Evolutionary conservation across 2,797 vertebrate genomes (phyloP).

Genomic region (Phrynocephalus forsythii): DNA sequence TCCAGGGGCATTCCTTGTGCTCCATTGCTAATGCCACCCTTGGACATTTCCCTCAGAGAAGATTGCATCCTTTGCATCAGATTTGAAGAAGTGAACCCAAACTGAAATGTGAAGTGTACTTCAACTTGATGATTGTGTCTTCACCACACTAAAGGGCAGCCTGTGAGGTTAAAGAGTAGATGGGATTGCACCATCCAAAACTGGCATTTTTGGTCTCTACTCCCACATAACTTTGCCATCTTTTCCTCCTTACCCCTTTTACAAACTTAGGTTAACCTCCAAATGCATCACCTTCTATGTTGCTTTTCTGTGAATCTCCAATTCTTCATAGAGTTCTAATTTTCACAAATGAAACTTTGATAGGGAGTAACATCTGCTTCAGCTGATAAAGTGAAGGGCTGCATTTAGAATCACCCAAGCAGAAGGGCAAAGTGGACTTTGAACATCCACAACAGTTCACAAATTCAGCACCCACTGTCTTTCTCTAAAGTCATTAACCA

Average conservation of each 20-base stretch:
- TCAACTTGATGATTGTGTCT: neutral
- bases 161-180: too few species aligned
- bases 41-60: neutral
- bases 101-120: neutral
- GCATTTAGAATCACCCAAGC: conserved; percentile 25
- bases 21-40: neutral
- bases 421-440: conserved; percentile 9
- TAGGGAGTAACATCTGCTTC: conserved; percentile 23
- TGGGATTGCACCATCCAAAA: too few species aligned
- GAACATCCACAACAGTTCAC: conserved; percentile 18
- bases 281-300: neutral
- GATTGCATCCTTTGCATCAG: neutral
- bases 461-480: conserved; percentile 12
- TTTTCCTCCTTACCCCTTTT: neutral
- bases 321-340: neutral
- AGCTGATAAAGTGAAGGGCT: neutral
- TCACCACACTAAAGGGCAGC: neutral
- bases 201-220: too few species aligned
- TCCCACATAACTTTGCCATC: neutral
- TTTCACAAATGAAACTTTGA: conserved; percentile 32
- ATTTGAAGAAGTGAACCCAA: neutral
- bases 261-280: neutral
- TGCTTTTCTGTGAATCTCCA: conserved; percentile 15
- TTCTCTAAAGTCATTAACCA: conserved; percentile 53
- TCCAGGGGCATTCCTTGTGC: neutral